Conservation (phyloP, 2,113 vertebrate species). For the Nycticryphes semicollaris region DNA sequence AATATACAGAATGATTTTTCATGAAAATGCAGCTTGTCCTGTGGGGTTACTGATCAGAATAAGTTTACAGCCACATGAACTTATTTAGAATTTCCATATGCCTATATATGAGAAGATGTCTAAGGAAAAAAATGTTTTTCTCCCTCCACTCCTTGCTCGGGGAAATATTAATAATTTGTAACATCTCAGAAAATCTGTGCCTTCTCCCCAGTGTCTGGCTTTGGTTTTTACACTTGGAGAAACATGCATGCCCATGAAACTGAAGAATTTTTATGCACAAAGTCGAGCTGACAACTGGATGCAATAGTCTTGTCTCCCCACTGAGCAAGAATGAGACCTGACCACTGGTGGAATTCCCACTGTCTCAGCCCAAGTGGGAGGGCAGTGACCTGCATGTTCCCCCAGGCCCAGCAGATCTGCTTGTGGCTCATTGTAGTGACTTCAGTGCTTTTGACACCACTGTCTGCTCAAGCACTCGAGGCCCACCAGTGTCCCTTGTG, state of each 20-base stretch:
- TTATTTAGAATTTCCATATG: neutral
- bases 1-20: neutral
- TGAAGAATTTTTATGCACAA: neutral
- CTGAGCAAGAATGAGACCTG: neutral
- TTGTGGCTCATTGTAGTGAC: accelerated
- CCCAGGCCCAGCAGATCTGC: neutral
- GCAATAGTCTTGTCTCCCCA: neutral
- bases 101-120: neutral
- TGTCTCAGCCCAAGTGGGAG: neutral
- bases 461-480: neutral
- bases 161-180: neutral
- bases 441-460: neutral
- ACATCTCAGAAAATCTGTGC: neutral
- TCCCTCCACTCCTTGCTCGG: neutral
- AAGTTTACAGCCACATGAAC: neutral
- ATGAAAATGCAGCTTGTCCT: neutral
- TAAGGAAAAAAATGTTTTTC: neutral
- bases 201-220: neutral
- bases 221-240: neutral
- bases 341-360: neutral
- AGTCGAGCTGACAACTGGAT: neutral
- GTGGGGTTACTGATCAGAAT: neutral
- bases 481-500: neutral
- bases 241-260: accelerated
- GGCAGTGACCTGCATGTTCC: neutral